Base-by-base conservation (phyloP, 2,888 invertebrate genomes). In the Polyploca ridens region DNA sequence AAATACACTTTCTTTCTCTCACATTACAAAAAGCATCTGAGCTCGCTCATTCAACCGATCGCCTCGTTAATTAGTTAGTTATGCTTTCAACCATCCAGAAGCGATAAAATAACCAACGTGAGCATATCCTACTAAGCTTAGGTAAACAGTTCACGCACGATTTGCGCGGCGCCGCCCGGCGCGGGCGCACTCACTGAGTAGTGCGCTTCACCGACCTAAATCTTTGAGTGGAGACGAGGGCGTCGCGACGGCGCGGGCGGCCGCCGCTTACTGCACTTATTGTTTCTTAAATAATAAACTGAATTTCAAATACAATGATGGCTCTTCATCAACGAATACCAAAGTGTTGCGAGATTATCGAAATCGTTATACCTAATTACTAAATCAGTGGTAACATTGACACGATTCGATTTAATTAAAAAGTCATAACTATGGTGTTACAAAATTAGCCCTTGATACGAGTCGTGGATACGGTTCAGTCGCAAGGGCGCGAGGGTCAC, bases 401-500 rank as follows among this genome's bases (percentile, higher is more conserved):
- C 76, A 73, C 70, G 64, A 65, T 73, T 71, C 14, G 60, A 67
- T 69, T 70, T 71, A 79, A 79, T 84, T 75, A 74, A 72, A 72
- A 69, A 69, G 75, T 76, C 75, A 77, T 63, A 68, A 69, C 64
- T 75, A 70, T 71, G 71, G 69, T 68, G 68, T 80, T 73, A 76
- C 67, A 67, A 72, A 72, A 69, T 74, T 63, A 67, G 64, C 74
- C 75, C 66, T 69, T 73, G 67, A 72, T 68, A 63, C 66, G 63
- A 66, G 68, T 70, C 68, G 62, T 69, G 66, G 64, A 68, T 73
- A 72, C 65, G 67, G 66, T 70, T 67, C 70, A 63, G 69, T 54
- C 54, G 54, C 90, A 89, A 91, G 91, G 91, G 88, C 90, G 84
- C 67, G 66, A 73, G 81, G 83, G 85, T 88, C 90, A 91, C 90